These are phyloP conservation scores for Rhinolophus sinicus DNA, from an alignment of 2,113 vertebrate species.

Conservation along the genomic window DNA sequence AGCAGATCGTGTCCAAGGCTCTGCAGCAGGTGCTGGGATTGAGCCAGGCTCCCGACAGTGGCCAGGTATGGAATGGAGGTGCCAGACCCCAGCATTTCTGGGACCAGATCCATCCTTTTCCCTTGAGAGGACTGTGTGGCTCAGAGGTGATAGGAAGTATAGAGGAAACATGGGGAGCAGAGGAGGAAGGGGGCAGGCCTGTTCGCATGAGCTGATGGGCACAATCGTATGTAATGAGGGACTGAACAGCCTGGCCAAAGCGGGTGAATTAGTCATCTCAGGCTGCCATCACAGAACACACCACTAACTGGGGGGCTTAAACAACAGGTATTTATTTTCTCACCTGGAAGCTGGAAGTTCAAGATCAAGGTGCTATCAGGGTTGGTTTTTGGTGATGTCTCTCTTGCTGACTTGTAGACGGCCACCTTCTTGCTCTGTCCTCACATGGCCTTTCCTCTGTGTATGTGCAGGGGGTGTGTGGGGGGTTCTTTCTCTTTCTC, in stretches of 20 bases:
- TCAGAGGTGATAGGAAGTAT: not conserved
- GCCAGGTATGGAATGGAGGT: slow-evolving; percentile 83
- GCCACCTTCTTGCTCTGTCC: not conserved
- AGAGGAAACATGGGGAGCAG: not conserved
- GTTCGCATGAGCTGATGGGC: not conserved
- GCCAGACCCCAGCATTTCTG: not conserved
- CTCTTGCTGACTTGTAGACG: not conserved
- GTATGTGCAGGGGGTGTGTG: too few relatives aligned
- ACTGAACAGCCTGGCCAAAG: not conserved
- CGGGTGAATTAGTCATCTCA: not conserved
- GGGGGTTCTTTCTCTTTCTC: not conserved
- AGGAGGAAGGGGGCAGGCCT: not conserved
- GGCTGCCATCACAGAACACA: not conserved
- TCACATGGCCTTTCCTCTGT: not conserved
- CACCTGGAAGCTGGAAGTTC: not conserved
- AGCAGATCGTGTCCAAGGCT: slow-evolving; percentile 82
- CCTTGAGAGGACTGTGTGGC: not conserved
- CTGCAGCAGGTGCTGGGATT: slow-evolving; percentile 85
- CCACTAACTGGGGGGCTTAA: not conserved
- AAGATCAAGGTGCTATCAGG: not conserved
- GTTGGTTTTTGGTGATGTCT: not conserved
- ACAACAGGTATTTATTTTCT: not conserved
- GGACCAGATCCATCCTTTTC: not conserved
- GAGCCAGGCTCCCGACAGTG: slow-evolving; percentile 70
- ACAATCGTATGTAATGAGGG: rapidly evolving